These are phyloP conservation scores for Gorsachius magnificus DNA, from an alignment of 2,797 vertebrate genomes.

Conservation along the genomic window DNA sequence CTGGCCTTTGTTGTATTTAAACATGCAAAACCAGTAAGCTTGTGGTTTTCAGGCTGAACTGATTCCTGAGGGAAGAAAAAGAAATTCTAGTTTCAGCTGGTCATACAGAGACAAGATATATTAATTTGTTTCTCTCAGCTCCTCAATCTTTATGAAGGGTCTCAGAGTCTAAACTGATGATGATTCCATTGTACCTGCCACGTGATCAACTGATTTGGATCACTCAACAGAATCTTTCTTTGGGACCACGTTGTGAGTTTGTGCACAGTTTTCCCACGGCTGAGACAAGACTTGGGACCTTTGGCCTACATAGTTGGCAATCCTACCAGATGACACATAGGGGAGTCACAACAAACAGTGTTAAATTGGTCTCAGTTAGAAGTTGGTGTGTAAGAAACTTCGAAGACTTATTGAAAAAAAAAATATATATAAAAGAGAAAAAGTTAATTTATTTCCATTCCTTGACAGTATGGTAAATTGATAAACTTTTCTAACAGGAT, in stretches of 20 bases:
- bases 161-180: neutral
- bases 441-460: neutral
- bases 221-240: neutral
- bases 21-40: neutral
- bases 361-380: neutral
- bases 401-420: neutral
- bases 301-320: neutral
- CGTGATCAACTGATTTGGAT: neutral
- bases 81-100: neutral
- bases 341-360: neutral
- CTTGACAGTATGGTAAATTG: neutral
- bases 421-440: neutral
- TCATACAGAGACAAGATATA: neutral
- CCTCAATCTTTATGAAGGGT: neutral
- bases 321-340: neutral
- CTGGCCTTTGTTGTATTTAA: neutral
- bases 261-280: no score
- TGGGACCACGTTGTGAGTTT: neutral
- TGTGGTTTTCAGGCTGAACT: neutral
- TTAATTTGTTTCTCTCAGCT: neutral
- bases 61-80: neutral
- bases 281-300: neutral
- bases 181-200: neutral
- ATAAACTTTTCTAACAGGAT: neutral
- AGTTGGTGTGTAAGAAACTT: neutral